Percentiles rank a stretch among this genome's conserved stretches.
Evolutionary conservation across 2,888 invertebrate genomes (phyloP).

Genomic region (Phaedon cochleariae): DNA sequence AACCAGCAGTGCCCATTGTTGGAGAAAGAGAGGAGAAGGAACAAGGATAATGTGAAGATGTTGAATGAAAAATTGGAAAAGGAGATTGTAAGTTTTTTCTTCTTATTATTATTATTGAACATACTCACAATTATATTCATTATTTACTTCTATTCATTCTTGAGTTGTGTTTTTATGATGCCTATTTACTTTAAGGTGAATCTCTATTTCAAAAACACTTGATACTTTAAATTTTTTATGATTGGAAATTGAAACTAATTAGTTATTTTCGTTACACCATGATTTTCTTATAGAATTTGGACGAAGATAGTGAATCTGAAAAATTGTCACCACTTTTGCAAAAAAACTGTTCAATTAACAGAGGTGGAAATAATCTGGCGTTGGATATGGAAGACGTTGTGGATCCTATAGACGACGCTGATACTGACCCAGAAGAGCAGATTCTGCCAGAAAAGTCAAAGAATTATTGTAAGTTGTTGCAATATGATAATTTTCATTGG

Average conservation of each 20-base stretch:
- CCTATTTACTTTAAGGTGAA: no score
- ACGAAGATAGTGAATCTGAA: constrained; percentile 85
- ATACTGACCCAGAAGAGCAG: constrained; percentile 64
- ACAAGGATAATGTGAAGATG: constrained; percentile 64
- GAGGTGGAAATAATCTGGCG: constrained; percentile 55
- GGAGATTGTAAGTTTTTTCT: constrained; percentile 55
- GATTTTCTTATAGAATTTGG: constrained; percentile 63
- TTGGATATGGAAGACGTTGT: constrained; percentile 64
- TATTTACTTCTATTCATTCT: not conserved
- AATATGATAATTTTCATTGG: not conserved
- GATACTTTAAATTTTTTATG: no score
- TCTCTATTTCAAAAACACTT: no score
- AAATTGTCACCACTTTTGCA: constrained; percentile 80
- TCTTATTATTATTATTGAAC: constrained; percentile 7
- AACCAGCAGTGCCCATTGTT: constrained; percentile 59
- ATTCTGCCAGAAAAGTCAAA: constrained; percentile 43
- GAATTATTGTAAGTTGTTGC: constrained; percentile 49
- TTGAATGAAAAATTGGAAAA: constrained; percentile 68
- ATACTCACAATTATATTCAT: not conserved
- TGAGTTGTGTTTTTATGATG: not conserved
- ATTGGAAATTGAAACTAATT: no score
- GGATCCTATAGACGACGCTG: constrained; percentile 71
- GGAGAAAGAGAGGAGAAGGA: constrained; percentile 48
- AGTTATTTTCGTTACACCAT: no score
- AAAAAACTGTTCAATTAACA: constrained; percentile 55